Base-by-base conservation (phyloP, 2,113 vertebrate genomes). In the Microtus richardsoni region DNA sequence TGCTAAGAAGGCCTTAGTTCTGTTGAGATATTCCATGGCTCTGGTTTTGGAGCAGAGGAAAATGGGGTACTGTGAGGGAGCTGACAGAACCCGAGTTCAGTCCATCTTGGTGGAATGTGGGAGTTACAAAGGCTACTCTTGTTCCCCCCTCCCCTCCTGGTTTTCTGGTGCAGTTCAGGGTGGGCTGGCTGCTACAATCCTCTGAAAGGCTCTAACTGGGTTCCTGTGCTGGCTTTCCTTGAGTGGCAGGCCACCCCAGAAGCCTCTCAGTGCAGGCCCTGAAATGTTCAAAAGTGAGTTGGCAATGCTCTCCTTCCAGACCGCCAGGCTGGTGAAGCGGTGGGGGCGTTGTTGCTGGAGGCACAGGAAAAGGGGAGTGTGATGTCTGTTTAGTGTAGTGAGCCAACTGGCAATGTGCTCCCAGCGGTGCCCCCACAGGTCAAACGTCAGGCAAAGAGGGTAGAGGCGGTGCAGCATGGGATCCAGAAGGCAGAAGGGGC, bases 271-370 rank as follows among this genome's bases (percentile, higher is more conserved):
- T 60, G n/a, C 54, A 97, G 80, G 80, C 44, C 71, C 71, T 89
- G 77, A 95, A 92, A 93, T 96, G 82, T 97, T 95, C 62, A 62
- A 84, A 64, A 84, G 94, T 77, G 58, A 91, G 91, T 24, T 96
- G 91, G 94, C 93, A 96, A 80, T 6, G 11, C 47, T 77, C 68
- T 94, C n/a, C 82, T 66, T 75, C 44, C 30, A 44, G 68, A 58
- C 36, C 90, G 91, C 86, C 96, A 94, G 44, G 79, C 22, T 26
- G 58, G 47, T 93, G 85, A 75, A 89, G 88, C 47, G 73, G 36
- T 77, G 39, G 16, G 10, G 4, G 5, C 21, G 3, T 30, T 62
- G 80, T 19, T 28, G 33, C 14, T 64, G 62, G 74, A 54, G 49
- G 44, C 54, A 19, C 44, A 88, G 95, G 60, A 82, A 66, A 96